These are phyloP conservation scores for Lutraria rhynchaena DNA, from an alignment of 1,140 invertebrate genomes.

Conservation along the genomic window DNA sequence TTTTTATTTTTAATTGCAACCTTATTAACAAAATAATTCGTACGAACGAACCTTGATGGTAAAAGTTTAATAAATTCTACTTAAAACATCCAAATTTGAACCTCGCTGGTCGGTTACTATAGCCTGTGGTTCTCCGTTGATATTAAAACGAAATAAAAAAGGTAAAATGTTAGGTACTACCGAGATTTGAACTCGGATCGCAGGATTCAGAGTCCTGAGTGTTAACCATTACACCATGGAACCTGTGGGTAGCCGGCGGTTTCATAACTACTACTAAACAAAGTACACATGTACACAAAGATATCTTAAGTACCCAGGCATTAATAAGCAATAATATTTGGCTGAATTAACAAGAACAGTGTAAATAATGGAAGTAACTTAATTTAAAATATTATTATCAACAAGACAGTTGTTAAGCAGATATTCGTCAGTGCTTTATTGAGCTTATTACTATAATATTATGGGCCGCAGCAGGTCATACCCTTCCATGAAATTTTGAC, in stretches of 20 bases:
- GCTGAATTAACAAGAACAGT: not conserved
- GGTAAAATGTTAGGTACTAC: conserved; percentile 50
- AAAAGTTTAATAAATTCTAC: too few relatives aligned
- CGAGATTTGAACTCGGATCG: conserved; percentile 68
- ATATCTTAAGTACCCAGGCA: not conserved
- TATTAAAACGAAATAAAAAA: not conserved
- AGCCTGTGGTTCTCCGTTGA: not conserved
- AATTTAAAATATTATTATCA: not conserved
- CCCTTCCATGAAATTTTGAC: too few relatives aligned
- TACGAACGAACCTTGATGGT: not conserved
- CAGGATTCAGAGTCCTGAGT: conserved; percentile 66
- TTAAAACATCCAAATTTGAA: not conserved
- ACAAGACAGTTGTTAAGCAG: not conserved
- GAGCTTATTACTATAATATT: too few relatives aligned
- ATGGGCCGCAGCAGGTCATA: too few relatives aligned
- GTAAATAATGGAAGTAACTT: not conserved
- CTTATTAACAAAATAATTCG: too few relatives aligned
- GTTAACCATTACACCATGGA: conserved; percentile 67
- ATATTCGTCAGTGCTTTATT: not conserved
- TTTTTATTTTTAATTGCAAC: too few relatives aligned
- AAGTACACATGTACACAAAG: too few relatives aligned
- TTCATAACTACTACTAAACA: too few relatives aligned
- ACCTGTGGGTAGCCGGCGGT: too few relatives aligned
- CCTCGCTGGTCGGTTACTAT: not conserved
- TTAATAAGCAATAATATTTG: not conserved